These are phyloP conservation scores for Montipora cactus DNA, from an alignment of 64 coral and sea anemone species.

Conservation along the genomic window DNA sequence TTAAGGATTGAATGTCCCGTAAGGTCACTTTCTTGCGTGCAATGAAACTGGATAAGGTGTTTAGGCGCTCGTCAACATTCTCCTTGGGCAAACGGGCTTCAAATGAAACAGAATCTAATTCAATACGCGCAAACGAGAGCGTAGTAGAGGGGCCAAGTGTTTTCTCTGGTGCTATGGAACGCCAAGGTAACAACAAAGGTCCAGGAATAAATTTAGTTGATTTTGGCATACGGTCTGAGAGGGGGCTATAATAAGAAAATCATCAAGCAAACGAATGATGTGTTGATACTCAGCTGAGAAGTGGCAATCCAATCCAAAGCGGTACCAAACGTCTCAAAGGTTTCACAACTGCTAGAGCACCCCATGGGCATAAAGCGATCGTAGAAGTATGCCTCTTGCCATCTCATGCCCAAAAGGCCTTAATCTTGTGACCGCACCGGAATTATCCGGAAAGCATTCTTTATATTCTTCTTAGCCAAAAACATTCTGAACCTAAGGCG, in stretches of 20 bases:
- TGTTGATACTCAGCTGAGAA: background rate
- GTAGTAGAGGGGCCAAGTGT: too few species aligned
- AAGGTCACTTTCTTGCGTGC: too few species aligned
- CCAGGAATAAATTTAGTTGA: background rate
- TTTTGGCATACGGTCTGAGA: background rate
- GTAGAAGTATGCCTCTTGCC: background rate
- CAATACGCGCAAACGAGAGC: too few species aligned
- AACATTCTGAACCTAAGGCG: background rate
- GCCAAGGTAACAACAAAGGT: too few species aligned
- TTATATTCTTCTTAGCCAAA: background rate
- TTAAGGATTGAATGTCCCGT: too few species aligned
- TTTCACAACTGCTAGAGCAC: background rate
- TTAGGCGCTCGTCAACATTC: too few species aligned
- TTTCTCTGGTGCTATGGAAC: too few species aligned
- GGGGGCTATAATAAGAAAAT: slow-evolving; percentile 15
- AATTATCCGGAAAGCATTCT: slow-evolving; percentile 9
- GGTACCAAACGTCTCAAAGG: slow-evolving; percentile 5
- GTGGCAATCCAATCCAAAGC: slow-evolving; percentile 26
- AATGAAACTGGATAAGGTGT: too few species aligned
- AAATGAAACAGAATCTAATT: too few species aligned
- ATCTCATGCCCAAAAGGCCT: slow-evolving; percentile 10
- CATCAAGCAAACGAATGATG: slow-evolving; percentile 8
- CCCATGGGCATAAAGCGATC: slow-evolving; percentile 30
- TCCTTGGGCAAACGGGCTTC: too few species aligned
- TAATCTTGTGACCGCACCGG: background rate